Conservation (phyloP, 2,797 vertebrate genomes). For the Spinibarbus caldwelli region DNA sequence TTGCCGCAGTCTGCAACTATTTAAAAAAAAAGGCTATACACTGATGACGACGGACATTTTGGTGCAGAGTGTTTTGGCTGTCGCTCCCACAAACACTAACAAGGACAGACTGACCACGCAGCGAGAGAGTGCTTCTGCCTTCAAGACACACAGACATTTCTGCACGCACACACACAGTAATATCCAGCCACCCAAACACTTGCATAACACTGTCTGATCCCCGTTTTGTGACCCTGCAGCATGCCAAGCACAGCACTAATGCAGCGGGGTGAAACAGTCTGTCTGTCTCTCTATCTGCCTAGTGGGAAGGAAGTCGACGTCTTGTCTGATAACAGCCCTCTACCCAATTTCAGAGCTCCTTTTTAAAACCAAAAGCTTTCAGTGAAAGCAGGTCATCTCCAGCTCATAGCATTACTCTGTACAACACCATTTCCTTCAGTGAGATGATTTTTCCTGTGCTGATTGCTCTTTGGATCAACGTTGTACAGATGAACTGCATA, state of each 20-base stretch:
- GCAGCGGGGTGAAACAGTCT: constrained; percentile 27
- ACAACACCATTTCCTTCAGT: not conserved
- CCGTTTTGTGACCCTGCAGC: constrained; percentile 23
- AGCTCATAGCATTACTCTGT: not conserved
- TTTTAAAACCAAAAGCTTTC: constrained; percentile 19
- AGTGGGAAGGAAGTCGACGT: constrained; percentile 13
- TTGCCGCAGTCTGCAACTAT: not conserved
- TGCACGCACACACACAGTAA: constrained; percentile 20
- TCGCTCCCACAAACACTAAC: constrained; percentile 4
- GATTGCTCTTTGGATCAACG: not conserved
- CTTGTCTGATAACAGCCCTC: constrained; percentile 8
- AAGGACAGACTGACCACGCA: not conserved
- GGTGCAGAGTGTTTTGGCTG: constrained; percentile 15
- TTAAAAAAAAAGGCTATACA: not conserved
- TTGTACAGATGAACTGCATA: not conserved
- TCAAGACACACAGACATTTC: constrained; percentile 29
- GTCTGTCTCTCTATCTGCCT: constrained; percentile 26
- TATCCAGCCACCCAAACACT: constrained; percentile 43
- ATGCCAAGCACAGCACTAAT: constrained; percentile 35
- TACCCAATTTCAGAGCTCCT: not conserved
- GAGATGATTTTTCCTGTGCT: constrained; percentile 7
- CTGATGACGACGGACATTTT: constrained; percentile 27
- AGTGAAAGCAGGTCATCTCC: constrained; percentile 5
- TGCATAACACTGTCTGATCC: constrained; percentile 48
- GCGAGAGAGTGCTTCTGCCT: not conserved